Evolutionary conservation across 1,140 invertebrate species (phyloP).

Genomic region (Musca domestica): DNA sequence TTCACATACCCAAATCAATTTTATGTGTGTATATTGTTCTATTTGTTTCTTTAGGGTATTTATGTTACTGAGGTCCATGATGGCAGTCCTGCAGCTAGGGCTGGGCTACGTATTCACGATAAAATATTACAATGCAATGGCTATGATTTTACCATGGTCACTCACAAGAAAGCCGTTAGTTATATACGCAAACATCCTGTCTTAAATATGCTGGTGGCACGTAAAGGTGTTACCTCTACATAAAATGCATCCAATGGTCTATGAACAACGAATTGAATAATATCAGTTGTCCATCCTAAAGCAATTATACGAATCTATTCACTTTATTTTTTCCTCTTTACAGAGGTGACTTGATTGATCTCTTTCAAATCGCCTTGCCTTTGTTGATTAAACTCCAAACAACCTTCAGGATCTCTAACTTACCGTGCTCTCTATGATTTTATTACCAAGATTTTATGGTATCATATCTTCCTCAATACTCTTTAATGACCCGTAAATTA

Average conservation of each 20-base stretch:
- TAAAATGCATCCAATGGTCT: conserved; percentile 54
- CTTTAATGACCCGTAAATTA: too few relatives aligned
- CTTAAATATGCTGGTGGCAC: conserved; percentile 91
- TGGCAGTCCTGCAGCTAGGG: conserved; percentile 88
- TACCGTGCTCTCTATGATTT: too few relatives aligned
- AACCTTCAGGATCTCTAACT: not conserved
- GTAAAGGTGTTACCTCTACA: conserved; percentile 92
- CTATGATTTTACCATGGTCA: conserved; percentile 96
- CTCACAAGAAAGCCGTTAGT: conserved; percentile 97
- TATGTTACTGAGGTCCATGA: conserved; percentile 99
- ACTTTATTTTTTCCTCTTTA: too few relatives aligned
- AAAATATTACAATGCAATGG: conserved; percentile 98
- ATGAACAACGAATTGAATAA: too few relatives aligned
- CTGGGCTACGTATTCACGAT: conserved; percentile 95
- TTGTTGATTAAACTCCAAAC: not conserved
- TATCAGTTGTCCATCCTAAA: too few relatives aligned
- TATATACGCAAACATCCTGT: conserved; percentile 96
- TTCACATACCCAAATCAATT: too few relatives aligned
- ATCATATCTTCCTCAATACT: too few relatives aligned
- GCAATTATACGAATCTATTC: too few relatives aligned
- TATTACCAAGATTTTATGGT: too few relatives aligned
- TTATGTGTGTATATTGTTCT: too few relatives aligned
- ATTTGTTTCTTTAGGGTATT: conserved; percentile 93
- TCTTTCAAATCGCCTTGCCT: too few relatives aligned
- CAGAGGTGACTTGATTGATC: too few relatives aligned